Evolutionary conservation across 2,797 vertebrate genomes (phyloP), one percentile per base, ranked within the genome.

Genomic region (Chaetodon trifasciatus): DNA sequence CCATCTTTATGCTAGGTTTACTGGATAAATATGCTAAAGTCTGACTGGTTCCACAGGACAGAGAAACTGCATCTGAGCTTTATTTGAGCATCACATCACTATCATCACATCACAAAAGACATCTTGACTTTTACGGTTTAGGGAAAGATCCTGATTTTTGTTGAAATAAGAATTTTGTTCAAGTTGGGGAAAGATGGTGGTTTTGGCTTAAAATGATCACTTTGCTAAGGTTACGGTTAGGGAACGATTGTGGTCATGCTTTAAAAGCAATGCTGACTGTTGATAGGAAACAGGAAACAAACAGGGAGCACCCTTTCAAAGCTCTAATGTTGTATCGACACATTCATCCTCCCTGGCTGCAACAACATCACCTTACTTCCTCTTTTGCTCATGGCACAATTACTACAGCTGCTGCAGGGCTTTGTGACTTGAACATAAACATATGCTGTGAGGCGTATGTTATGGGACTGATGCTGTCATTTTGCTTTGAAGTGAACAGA

Each of bases 21-120:
- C 44, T 47, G 52, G 39, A 24, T 39, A 47, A 73, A 13, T 39
- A 6, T 35, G 10, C 21, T 70, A 62, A 39, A 63, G 44, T 1
- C 13, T n/a, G 6, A 39, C 52, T 53, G 40, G 10, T 10, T 58
- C 40, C 9, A 58, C 3, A 7, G 32, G 24, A n/a, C n/a, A 19
- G 35, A 75, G 55, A 16, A 21, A 8, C 55, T 53, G 37, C 64
- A 49, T 68, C 23, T 7, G 8, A 19, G 35, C 62, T 74, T 49
- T 24, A 56, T 39, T 32, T 56, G 13, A 37, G 3, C 40, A 15
- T 16, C 4, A 46, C 12, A 11, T 40, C 9, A 8, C 35, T 13
- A 8, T 49, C 42, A 1, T 57, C 15, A 63, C 35, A 39, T 44
- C 47, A 71, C 4, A 46, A 44, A 44, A 24, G 37, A 44, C 44